Evolutionary conservation across 1,140 invertebrate species (phyloP), one percentile per base, ranked within the genome.

Genomic region (Andricus grossulariae): DNA sequence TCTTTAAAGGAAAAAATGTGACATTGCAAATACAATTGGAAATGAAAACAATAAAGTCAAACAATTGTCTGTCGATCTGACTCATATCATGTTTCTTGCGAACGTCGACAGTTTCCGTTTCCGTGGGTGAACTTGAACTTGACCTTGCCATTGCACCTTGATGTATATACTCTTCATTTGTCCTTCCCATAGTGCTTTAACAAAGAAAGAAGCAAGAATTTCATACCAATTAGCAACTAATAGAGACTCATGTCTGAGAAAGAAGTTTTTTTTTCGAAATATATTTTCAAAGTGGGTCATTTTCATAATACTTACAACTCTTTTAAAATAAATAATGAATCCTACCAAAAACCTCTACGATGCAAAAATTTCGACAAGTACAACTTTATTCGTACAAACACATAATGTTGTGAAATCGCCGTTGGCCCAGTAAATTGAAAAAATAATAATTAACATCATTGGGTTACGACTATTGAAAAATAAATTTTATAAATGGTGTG

Each of bases 91-190:
- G 60, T 66, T 66, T 66, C 60, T 15, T 66, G 60, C 15, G 60
- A 39, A 66, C 60, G 25, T 16, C 15, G 32, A 66, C 52, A 21
- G 49, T 57, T 81, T 79, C 79, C 79, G 75, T 77, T 84, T 81
- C 50, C 45, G 70, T 54, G 60, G 66, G 71, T 78, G 55, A 52
- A 79, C 77, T 85, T 82, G 80, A 79, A 83, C 82, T 83, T 82
- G 80, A 57, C 70, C 75, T 77, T 80, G 25, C 75, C 57, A 49
- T 11, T 19, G 60, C 60, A 66, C 25, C 60, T 66, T 25, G 25
- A 66, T 32, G 16, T 16, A 66, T 32, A 7, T 16, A 66, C 18
- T 54, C n/a, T 66, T 15, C 60, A 66, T 39, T 66, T n/a, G 32
- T 66, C 32, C 39, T 39, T 78, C 74, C 15, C 66, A 50, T 60